Base-by-base conservation (phyloP, 2,888 invertebrate species). In the Parnassius smintheus region DNA sequence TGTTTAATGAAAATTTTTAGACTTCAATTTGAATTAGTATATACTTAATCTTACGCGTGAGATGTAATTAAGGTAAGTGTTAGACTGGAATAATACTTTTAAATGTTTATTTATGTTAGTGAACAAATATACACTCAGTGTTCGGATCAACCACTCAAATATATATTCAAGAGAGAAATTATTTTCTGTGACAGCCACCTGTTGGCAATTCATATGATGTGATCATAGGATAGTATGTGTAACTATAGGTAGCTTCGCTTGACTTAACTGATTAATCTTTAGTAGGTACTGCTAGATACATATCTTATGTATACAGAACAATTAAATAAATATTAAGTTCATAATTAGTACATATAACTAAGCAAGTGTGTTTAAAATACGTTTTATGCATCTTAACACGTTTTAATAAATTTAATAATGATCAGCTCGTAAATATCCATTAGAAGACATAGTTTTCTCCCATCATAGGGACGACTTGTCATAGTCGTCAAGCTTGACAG, bases 181-280 rank as follows among this genome's bases (percentile, higher is more conserved):
- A 72, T 72, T 69, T 71, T 75, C 72, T 68, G 72, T 75, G 72
- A 67, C 66, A 68, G 66, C 77, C 79, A 81, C 82, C 79, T 81
- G 81, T 81, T 81, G 81, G 18, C 25, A 58, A 51, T 48, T 56
- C 42, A 61, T 58, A 11, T 25, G 52, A 10, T 12, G 52, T 53
- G 51, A 13, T 25, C 9, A 57, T 13, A 46, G 41, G 18, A 42
- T 44, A 25, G 2, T 2, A 13, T n/a, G 35, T 46, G 13, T 35
- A 12, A 35, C 50, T 18, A 22, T 50, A 9, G n/a, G 13, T 35
- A 35, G 35, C 35, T 3, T 35, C 35, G 7, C 35, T 7, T 35
- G 35, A 7, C 1, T 35, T 35, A 35, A 35, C 35, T 7, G 7
- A 7, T 35, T 35, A 35, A 35, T 35, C 4, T 35, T 7, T 35